A percentile compares a stretch with the other conserved stretches of the same genome.
Evolutionary conservation across 2,888 invertebrate genomes (phyloP).

Genomic region (Tryphoninae sp.): DNA sequence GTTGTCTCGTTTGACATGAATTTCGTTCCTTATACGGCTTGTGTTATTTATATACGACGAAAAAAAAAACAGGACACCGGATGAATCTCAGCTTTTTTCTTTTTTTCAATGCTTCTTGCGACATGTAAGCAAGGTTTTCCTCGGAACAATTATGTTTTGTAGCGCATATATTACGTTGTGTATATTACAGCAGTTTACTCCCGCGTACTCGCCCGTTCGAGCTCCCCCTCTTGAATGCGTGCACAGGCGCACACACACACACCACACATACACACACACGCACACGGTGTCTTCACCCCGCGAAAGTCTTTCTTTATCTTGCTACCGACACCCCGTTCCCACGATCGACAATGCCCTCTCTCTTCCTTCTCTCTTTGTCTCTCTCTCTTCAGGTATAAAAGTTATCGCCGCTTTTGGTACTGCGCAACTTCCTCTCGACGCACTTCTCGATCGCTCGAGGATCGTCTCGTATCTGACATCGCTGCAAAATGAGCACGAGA

Average conservation of each 20-base stretch:
- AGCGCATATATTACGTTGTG: slow-evolving; percentile 1
- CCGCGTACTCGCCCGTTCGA: not conserved
- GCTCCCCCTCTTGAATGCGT: not conserved
- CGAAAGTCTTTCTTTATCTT: slow-evolving; percentile 50
- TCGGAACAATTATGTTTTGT: not conserved
- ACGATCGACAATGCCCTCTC: slow-evolving; percentile 60
- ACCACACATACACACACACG: not conserved
- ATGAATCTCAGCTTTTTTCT: slow-evolving; percentile 17
- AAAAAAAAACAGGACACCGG: not conserved
- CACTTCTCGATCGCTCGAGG: slow-evolving; percentile 53
- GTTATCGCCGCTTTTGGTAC: slow-evolving; percentile 60
- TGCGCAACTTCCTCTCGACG: slow-evolving; percentile 45
- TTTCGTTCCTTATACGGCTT: not conserved
- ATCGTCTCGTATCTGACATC: slow-evolving; percentile 51
- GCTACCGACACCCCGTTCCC: slow-evolving; percentile 50
- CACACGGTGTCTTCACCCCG: slow-evolving; percentile 33
- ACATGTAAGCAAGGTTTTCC: not conserved
- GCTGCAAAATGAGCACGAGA: slow-evolving; percentile 15
- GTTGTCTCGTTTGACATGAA: not conserved
- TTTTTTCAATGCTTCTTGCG: not conserved
- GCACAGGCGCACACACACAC: not conserved
- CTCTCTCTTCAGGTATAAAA: slow-evolving; percentile 53
- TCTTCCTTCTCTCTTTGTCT: slow-evolving; percentile 11
- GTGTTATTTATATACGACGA: too few relatives aligned
- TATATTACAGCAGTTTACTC: not conserved